These are phyloP conservation scores for Clivina fossor DNA, from an alignment of 2,888 invertebrate species.

Conservation along the genomic window DNA sequence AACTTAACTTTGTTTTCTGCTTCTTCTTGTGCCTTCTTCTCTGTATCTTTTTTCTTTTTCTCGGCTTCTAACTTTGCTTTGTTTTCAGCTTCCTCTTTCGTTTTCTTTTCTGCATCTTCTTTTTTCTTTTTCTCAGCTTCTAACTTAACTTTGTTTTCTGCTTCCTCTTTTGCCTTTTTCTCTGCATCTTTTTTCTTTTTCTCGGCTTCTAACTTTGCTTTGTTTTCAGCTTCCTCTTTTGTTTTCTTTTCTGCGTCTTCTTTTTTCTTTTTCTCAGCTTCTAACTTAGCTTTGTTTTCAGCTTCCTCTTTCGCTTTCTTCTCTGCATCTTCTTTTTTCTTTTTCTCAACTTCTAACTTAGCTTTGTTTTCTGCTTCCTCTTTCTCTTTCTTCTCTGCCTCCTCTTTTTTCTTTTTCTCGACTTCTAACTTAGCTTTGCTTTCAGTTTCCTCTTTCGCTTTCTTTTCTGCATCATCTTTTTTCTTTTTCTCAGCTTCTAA, in stretches of 20 bases:
- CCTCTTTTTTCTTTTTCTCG: conserved; percentile 30
- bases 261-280: conserved; percentile 30
- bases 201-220: conserved; percentile 26
- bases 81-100: conserved; percentile 31
- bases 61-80: conserved; percentile 35
- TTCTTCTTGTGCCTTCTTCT: conserved; percentile 26
- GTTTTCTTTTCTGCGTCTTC: no score
- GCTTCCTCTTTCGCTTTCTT: conserved; percentile 18
- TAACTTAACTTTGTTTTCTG: no score
- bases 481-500: no score
- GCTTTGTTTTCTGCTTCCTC: conserved; percentile 28
- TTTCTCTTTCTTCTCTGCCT: conserved; percentile 9
- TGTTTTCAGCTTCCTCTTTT: conserved; percentile 10
- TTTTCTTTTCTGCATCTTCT: conserved; percentile 25
- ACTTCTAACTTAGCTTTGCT: conserved; percentile 26
- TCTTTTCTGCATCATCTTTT: conserved; percentile 17
- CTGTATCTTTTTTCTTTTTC: conserved; percentile 42
- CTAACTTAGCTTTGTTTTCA: conserved; percentile 7
- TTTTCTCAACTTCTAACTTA: conserved; percentile 13
- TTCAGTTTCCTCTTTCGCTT: conserved; percentile 20
- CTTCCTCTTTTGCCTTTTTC: no score
- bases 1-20: conserved; percentile 15
- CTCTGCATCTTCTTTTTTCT: conserved; percentile 19
- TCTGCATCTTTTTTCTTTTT: no score
- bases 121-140: conserved; percentile 9